These are phyloP conservation scores for Rhagonycha lutea DNA, from an alignment of 2,888 invertebrate species.

Conservation along the genomic window DNA sequence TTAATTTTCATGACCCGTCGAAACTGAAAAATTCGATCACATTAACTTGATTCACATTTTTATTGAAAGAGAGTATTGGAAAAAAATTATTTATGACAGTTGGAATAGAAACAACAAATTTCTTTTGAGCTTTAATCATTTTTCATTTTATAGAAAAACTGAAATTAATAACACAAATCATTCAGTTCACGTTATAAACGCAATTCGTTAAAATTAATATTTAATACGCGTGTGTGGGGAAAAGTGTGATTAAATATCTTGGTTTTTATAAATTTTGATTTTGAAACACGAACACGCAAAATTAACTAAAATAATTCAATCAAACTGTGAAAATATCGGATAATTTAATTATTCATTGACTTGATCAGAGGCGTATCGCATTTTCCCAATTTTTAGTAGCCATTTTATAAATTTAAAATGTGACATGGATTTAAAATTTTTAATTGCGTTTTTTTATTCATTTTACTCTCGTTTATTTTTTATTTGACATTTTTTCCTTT, in stretches of 20 bases:
- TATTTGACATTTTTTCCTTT: not conserved
- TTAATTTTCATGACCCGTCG: not conserved
- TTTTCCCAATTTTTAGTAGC: not conserved
- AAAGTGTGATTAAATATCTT: constrained; percentile 10
- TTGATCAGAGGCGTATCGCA: not conserved
- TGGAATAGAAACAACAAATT: constrained; percentile 17
- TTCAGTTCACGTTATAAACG: constrained; percentile 6
- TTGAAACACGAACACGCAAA: not conserved
- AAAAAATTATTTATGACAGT: not conserved
- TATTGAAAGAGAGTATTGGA: not conserved
- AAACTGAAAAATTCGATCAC: not conserved
- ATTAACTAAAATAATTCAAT: not conserved
- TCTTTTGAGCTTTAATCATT: constrained; percentile 11
- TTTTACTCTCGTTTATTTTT: not conserved
- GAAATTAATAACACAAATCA: constrained; percentile 28
- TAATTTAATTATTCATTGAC: not conserved
- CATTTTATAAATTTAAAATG: not conserved
- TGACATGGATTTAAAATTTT: not conserved
- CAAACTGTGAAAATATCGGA: not conserved
- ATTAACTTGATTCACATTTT: not conserved
- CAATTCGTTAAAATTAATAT: constrained; percentile 3
- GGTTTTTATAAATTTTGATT: not conserved
- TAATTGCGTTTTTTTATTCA: not conserved
- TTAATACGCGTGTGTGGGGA: not conserved
- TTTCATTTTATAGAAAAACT: constrained; percentile 19